phyloP scores from a whole-genome alignment of 2,888 invertebrate genomes.

The Phortica magna region DNA sequence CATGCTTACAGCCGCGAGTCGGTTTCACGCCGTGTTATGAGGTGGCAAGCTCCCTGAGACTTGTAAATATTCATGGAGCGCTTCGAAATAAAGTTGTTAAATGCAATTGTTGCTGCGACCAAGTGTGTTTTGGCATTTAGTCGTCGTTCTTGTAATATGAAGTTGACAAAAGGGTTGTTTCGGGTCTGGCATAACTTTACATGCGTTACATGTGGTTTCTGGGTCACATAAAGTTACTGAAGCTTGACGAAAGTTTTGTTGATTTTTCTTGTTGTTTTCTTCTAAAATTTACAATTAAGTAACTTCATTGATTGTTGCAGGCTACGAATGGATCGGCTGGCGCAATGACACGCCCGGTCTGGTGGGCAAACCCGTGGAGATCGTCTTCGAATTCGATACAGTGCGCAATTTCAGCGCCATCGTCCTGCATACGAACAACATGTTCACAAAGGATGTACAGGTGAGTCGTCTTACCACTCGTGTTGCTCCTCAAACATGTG shows the following conservation, averaged over 20 bases:
- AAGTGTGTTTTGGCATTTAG: neutral
- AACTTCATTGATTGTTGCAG: slow-evolving; percentile 72
- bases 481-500: too few species aligned
- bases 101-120: neutral
- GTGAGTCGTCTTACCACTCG: slow-evolving; percentile 75
- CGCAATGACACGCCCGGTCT: slow-evolving; percentile 83
- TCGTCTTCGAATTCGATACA: slow-evolving; percentile 88
- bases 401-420: slow-evolving; percentile 87
- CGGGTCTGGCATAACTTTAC: neutral
- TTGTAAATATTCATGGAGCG: slow-evolving; percentile 16
- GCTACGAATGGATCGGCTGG: slow-evolving; percentile 93
- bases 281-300: slow-evolving; percentile 41
- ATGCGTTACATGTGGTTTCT: neutral
- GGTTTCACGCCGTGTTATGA: slow-evolving; percentile 42
- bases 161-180: neutral
- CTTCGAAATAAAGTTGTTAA: too few species aligned
- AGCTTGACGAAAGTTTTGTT: slow-evolving; percentile 33
- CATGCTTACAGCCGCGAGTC: slow-evolving; percentile 37
- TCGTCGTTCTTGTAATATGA: neutral
- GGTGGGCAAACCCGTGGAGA: slow-evolving; percentile 83
- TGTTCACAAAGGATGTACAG: slow-evolving; percentile 87
- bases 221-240: slow-evolving; percentile 2
- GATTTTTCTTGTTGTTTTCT: slow-evolving; percentile 15
- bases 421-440: slow-evolving; percentile 87
- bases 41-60: neutral